Evolutionary conservation across 2,888 invertebrate genomes (phyloP).

Genomic region (Orchesella flavescens): DNA sequence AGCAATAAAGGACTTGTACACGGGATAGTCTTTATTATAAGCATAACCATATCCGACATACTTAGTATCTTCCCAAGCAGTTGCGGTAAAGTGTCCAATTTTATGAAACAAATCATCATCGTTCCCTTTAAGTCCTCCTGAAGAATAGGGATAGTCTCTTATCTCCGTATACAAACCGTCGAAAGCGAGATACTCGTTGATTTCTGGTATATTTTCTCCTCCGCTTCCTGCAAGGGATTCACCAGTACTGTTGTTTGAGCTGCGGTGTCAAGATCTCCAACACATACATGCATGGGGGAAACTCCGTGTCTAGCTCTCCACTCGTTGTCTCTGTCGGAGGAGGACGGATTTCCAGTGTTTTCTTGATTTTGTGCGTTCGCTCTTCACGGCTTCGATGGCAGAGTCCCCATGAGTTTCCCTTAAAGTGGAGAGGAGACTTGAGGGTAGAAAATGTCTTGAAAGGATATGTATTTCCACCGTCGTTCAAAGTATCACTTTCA

Average conservation of each 20-base stretch:
- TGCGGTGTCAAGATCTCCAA: neutral
- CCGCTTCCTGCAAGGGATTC: constrained; percentile 4
- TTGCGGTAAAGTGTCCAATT: constrained; percentile 12
- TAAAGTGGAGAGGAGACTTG: neutral
- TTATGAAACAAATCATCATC: neutral
- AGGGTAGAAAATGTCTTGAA: constrained; percentile 24
- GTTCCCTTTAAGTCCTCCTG: neutral
- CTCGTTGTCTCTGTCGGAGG: constrained; percentile 9
- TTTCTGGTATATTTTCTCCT: neutral
- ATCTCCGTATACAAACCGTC: constrained; percentile 17
- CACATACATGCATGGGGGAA: neutral
- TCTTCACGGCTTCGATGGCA: constrained; percentile 18
- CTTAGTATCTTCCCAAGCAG: constrained; percentile 14
- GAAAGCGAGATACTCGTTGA: neutral
- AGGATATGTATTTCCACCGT: neutral
- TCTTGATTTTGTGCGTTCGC: neutral
- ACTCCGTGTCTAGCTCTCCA: neutral
- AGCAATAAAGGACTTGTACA: neutral
- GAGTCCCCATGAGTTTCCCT: neutral
- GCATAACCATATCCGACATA: constrained; percentile 14
- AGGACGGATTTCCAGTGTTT: neutral
- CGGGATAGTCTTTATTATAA: neutral
- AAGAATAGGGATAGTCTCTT: constrained; percentile 1
- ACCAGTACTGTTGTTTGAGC: constrained; percentile 4
- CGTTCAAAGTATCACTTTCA: constrained; percentile 26